phyloP scores from a whole-genome alignment of 2,113 vertebrate species.

The Pandion haliaetus region DNA sequence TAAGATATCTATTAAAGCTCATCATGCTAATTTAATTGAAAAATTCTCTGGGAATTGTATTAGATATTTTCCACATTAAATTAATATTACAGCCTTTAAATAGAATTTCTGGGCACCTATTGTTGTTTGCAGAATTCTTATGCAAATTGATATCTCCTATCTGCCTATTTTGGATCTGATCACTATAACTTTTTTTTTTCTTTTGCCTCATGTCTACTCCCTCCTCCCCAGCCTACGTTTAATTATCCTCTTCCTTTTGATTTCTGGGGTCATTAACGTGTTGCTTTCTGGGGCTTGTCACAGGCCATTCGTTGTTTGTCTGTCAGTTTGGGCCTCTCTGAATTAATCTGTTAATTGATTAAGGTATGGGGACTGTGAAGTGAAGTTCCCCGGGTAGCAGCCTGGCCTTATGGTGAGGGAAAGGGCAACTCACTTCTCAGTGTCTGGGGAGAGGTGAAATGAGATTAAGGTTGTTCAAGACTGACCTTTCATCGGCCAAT shows the following conservation, averaged over 20 bases:
- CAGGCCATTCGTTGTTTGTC: neutral
- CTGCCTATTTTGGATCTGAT: constrained; percentile 53
- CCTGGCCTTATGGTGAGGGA: neutral
- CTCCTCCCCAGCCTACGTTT: neutral
- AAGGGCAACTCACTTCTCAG: neutral
- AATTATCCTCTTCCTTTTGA: constrained; percentile 39
- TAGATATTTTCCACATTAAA: constrained; percentile 67
- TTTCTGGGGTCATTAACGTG: neutral
- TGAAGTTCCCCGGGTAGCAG: neutral
- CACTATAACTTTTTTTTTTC: neutral
- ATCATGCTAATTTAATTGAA: constrained; percentile 74
- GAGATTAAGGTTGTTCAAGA: neutral
- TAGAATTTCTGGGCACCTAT: constrained; percentile 57
- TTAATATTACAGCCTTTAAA: constrained; percentile 71
- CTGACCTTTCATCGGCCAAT: neutral
- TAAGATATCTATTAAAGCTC: constrained; percentile 68
- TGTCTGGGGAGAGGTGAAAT: neutral
- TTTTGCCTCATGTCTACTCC: neutral
- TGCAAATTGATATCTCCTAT: constrained; percentile 60
- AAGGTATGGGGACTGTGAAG: neutral
- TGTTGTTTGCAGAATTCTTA: constrained; percentile 67
- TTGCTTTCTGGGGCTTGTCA: neutral
- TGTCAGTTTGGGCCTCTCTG: neutral
- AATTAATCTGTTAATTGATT: constrained; percentile 15
- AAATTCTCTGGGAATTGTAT: constrained; percentile 72